A percentile compares a stretch with the other conserved stretches of the same genome.
Evolutionary conservation across 2,797 vertebrate species (phyloP).

Genomic region (Labroides dimidiatus): DNA sequence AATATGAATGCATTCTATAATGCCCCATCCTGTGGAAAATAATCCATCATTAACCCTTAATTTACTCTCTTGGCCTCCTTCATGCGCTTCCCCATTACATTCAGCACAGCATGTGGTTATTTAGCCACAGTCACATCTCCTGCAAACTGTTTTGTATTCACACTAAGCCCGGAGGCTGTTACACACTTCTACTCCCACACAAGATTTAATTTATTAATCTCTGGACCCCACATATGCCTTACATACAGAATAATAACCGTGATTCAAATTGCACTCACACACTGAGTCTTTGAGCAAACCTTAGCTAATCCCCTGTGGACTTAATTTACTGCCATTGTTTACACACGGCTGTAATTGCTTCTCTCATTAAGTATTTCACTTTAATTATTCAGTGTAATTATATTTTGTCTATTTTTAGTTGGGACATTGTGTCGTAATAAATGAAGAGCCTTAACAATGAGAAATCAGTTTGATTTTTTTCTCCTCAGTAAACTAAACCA

Average conservation of each 20-base stretch:
- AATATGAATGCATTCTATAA: conserved; percentile 9
- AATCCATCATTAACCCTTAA: conserved; percentile 1
- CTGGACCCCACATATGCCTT: conserved; percentile 18
- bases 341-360: conserved; percentile 47
- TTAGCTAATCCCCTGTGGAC: conserved; percentile 30
- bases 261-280: conserved; percentile 38
- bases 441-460: conserved; percentile 20
- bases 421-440: conserved; percentile 43
- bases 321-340: conserved; percentile 70
- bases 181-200: conserved; percentile 17
- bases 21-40: conserved; percentile 5
- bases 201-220: conserved; percentile 30
- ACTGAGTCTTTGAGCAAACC: conserved; percentile 15
- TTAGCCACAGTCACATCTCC: conserved; percentile 30
- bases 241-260: conserved; percentile 8
- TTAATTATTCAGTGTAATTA: conserved; percentile 61
- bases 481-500: conserved; percentile 1
- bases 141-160: conserved; percentile 42
- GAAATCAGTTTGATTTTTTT: conserved; percentile 57
- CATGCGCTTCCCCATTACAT: conserved; percentile 2
- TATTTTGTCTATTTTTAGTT: conserved; percentile 56
- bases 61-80: conserved; percentile 4
- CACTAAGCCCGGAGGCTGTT: conserved; percentile 13
- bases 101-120: conserved; percentile 16
- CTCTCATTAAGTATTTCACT: conserved; percentile 42